Evolutionary conservation across 2,113 vertebrate genomes (phyloP).

Genomic region (Podocnemis expansa): DNA sequence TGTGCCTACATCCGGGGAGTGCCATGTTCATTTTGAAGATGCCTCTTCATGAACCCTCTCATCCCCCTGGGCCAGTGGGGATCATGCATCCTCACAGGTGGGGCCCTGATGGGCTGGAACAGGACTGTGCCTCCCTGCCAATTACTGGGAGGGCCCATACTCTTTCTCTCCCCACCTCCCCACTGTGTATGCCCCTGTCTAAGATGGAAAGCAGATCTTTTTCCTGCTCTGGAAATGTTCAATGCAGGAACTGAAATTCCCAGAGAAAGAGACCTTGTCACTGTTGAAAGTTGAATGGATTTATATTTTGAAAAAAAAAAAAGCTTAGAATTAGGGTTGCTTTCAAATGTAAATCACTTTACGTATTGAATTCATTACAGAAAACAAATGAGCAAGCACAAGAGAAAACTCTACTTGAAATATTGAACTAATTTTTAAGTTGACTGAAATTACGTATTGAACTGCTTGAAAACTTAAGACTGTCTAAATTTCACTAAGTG

Average conservation of each 20-base stretch:
- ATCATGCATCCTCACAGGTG: too few species aligned
- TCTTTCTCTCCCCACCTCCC: too few species aligned
- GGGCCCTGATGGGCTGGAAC: too few species aligned
- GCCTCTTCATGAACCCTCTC: too few species aligned
- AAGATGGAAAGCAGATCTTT: background rate
- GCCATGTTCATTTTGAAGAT: too few species aligned
- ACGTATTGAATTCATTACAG: background rate
- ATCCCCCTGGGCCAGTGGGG: too few species aligned
- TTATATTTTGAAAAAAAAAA: background rate
- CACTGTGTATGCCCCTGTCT: background rate
- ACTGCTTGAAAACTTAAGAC: background rate
- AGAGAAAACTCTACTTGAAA: background rate
- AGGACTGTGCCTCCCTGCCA: too few species aligned
- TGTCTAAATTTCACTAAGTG: background rate
- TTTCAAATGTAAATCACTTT: background rate
- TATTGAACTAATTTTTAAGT: constrained; percentile 6
- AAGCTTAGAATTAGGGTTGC: background rate
- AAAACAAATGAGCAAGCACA: background rate
- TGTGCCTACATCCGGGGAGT: too few species aligned
- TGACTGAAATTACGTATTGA: background rate
- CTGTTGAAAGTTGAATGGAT: background rate
- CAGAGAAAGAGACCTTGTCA: background rate
- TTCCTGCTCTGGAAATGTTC: background rate
- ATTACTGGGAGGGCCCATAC: too few species aligned
- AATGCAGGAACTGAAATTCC: background rate